These are phyloP conservation scores for Stichodactyla mertensii DNA, from an alignment of 64 coral and sea anemone species.

Conservation along the genomic window DNA sequence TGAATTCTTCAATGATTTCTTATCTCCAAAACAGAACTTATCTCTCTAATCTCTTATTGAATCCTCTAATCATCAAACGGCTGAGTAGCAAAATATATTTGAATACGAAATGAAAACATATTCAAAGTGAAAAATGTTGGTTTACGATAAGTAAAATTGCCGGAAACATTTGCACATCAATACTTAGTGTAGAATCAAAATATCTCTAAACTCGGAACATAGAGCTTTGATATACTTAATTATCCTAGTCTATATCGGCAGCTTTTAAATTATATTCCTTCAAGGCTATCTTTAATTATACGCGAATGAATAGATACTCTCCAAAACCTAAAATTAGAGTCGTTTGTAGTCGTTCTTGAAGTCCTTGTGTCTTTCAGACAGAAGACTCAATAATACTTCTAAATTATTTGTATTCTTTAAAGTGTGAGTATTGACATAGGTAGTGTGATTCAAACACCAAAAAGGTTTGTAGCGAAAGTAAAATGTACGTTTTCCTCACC, in stretches of 20 bases:
- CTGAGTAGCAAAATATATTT: neutral
- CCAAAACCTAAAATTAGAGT: neutral
- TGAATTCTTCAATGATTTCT: too few species aligned
- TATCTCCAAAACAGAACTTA: too few species aligned
- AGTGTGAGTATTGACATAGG: neutral
- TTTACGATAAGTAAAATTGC: neutral
- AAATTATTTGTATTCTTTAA: neutral
- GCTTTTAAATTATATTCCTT: neutral
- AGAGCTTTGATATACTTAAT: neutral
- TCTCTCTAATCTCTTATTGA: too few species aligned
- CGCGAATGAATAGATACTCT: neutral
- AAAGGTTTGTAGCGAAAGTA: too few species aligned
- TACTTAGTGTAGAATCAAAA: neutral
- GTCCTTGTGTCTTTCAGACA: neutral
- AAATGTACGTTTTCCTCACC: neutral
- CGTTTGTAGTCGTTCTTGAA: neutral
- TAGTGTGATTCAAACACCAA: neutral
- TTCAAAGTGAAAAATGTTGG: neutral
- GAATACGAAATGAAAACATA: neutral
- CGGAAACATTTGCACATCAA: neutral
- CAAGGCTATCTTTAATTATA: neutral
- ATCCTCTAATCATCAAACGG: too few species aligned
- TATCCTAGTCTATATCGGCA: neutral
- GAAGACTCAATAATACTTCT: neutral
- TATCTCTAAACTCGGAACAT: neutral